phyloP scores from a whole-genome alignment of 2,113 vertebrate genomes.

The Trochalopteron elliotii region DNA sequence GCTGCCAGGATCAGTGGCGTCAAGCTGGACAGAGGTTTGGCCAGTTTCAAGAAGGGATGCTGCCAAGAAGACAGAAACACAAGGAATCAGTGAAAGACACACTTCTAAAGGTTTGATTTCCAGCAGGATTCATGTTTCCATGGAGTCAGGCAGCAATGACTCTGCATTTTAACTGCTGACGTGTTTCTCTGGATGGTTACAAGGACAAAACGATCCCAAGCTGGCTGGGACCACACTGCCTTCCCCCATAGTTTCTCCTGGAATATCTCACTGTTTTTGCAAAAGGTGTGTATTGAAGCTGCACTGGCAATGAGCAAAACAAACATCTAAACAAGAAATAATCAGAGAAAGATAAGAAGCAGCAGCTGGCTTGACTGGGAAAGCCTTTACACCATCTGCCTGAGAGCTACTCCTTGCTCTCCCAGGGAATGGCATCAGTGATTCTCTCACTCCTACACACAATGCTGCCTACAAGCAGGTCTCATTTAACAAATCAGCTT shows the following conservation, averaged over 20 bases:
- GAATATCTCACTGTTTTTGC: background rate
- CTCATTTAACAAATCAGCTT: background rate
- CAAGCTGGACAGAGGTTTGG: conserved; percentile 96
- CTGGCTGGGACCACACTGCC: background rate
- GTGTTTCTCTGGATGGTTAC: background rate
- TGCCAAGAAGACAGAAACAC: conserved; percentile 62
- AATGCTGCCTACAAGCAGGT: background rate
- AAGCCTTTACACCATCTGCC: background rate
- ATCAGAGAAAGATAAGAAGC: background rate
- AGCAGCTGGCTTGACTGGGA: background rate
- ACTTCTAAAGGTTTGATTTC: background rate
- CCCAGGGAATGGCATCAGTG: background rate
- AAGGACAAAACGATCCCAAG: background rate
- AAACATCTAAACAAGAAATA: background rate
- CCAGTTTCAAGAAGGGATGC: conserved; percentile 98
- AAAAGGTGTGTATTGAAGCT: background rate
- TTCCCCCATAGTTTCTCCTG: background rate
- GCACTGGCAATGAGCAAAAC: background rate
- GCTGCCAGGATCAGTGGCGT: conserved; percentile 97
- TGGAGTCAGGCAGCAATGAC: background rate
- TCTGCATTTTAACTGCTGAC: background rate
- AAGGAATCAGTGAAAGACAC: background rate
- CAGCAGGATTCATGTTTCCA: background rate
- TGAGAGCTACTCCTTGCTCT: background rate
- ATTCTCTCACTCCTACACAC: background rate